A percentile compares a stretch with the other conserved stretches of the same genome.
These are phyloP conservation scores for Cecropterus lyciades DNA, from an alignment of 1,140 invertebrate species.

Conservation along the genomic window DNA sequence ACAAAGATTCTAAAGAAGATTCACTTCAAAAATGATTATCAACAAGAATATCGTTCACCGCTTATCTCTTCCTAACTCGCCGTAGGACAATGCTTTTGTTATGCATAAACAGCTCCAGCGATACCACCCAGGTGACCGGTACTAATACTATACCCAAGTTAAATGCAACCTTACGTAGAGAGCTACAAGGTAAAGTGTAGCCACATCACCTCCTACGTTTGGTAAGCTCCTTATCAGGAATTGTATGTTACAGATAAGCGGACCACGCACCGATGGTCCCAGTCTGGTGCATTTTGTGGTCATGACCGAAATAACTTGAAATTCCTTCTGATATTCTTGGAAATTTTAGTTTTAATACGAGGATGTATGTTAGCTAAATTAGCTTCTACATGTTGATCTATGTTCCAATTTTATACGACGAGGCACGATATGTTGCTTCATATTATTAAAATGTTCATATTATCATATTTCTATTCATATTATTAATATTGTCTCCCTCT, in stretches of 20 bases:
- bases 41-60: neutral
- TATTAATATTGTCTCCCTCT: too few relatives aligned
- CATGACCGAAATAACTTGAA: neutral
- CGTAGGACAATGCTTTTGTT: conserved; percentile 12
- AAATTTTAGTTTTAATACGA: too few relatives aligned
- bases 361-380: too few relatives aligned
- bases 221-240: conserved; percentile 4
- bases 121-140: conserved; percentile 20
- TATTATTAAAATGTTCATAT: too few relatives aligned
- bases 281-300: neutral
- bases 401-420: too few relatives aligned
- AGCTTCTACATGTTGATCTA: neutral
- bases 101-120: conserved; percentile 18
- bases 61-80: neutral
- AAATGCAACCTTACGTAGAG: neutral
- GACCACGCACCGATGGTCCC: conserved; percentile 3
- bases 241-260: neutral
- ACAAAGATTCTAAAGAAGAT: too few relatives aligned
- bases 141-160: neutral
- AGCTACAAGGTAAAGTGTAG: neutral
- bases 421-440: too few relatives aligned
- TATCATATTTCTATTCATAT: too few relatives aligned
- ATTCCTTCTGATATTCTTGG: too few relatives aligned
- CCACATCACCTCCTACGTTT: neutral
- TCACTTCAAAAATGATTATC: too few relatives aligned